Conservation (phyloP, 2,888 invertebrate species). For the Gryllus longicercus region DNA sequence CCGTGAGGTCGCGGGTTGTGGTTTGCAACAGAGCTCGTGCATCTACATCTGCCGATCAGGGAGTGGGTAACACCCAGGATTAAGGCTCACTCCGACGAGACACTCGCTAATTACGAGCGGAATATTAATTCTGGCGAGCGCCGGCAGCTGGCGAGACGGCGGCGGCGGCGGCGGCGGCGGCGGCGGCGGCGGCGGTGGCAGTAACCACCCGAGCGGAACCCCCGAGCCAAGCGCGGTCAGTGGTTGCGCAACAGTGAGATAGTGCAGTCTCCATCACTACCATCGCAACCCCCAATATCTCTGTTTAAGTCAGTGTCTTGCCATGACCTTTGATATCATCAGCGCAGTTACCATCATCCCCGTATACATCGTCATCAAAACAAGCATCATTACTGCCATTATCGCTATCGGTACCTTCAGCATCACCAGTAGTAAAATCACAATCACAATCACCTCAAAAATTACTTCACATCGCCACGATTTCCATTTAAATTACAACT, state of each 20-base stretch:
- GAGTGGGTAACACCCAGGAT: not conserved
- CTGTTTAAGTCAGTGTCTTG: not conserved
- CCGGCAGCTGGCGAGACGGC: not conserved
- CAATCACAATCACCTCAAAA: no score
- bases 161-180: not conserved
- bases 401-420: no score
- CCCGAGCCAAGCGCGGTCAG: not conserved
- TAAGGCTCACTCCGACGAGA: not conserved
- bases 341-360: no score
- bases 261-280: not conserved
- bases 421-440: no score
- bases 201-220: not conserved
- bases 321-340: no score
- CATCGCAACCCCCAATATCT: not conserved
- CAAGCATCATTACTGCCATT: no score
- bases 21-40: no score
- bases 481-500: no score
- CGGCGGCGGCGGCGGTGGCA: not conserved
- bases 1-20: no score
- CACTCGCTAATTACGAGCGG: not conserved
- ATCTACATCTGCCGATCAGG: no score
- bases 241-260: not conserved
- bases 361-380: no score
- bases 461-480: no score
- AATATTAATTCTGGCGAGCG: not conserved